Conservation (phyloP, 1,140 invertebrate genomes). For the Melipona quadrifasciata region DNA sequence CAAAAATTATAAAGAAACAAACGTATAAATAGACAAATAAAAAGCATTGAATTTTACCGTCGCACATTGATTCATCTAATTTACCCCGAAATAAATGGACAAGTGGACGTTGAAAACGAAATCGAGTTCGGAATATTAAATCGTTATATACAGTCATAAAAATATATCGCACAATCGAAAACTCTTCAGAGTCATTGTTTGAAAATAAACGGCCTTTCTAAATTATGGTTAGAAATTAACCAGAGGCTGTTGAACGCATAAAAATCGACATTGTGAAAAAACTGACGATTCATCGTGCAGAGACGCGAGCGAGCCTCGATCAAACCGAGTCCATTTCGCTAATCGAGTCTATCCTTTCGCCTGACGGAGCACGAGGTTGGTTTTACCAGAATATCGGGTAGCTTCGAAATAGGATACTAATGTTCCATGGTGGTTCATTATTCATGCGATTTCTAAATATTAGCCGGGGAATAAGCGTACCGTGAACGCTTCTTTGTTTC, state of each 20-base stretch:
- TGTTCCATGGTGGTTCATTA: slow-evolving; percentile 45
- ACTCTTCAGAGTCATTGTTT: too few relatives aligned
- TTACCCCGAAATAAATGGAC: too few relatives aligned
- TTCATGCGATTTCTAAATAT: slow-evolving; percentile 47
- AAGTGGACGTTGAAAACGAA: too few relatives aligned
- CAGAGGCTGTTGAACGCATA: not conserved
- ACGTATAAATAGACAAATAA: too few relatives aligned
- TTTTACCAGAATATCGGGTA: slow-evolving; percentile 14
- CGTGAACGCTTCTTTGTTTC: not conserved
- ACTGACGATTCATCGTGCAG: too few relatives aligned
- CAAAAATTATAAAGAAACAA: too few relatives aligned
- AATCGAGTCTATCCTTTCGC: slow-evolving; percentile 39
- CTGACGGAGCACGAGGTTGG: not conserved
- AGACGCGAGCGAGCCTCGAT: slow-evolving; percentile 1
- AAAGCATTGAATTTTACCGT: too few relatives aligned
- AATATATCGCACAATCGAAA: too few relatives aligned
- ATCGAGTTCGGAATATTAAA: too few relatives aligned
- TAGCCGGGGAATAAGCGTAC: slow-evolving; percentile 12
- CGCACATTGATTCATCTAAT: too few relatives aligned
- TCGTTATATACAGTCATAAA: too few relatives aligned
- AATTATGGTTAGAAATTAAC: not conserved
- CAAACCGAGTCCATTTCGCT: slow-evolving; percentile 34
- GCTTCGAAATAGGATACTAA: slow-evolving; percentile 1
- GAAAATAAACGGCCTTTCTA: too few relatives aligned
- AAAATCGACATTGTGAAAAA: not conserved